Percentiles rank a stretch among this genome's conserved stretches.
Evolutionary conservation across 2,113 vertebrate genomes (phyloP).

Genomic region (Larimichthys crocea): DNA sequence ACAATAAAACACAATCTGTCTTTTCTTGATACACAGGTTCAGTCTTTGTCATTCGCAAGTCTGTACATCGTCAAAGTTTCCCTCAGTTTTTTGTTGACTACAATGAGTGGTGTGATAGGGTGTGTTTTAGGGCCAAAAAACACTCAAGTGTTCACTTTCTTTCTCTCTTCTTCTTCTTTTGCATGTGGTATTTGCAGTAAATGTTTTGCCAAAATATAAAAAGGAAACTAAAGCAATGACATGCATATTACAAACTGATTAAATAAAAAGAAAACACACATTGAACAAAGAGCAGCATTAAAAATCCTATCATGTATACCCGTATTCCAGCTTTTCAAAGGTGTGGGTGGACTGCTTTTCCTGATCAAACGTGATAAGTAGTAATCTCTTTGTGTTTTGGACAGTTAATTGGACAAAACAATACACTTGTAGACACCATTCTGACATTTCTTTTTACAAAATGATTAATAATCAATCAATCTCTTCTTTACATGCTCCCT

Average conservation of each 20-base stretch:
- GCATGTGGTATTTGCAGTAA: neutral
- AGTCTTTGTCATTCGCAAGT: neutral
- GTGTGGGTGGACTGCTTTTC: neutral
- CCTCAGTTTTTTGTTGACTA: neutral
- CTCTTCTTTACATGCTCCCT: neutral
- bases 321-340: neutral
- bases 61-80: constrained; percentile 5
- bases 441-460: neutral
- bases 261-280: neutral
- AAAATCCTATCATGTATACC: neutral
- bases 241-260: neutral
- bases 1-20: neutral
- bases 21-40: constrained; percentile 9
- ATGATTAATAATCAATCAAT: neutral
- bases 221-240: neutral
- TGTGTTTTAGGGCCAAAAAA: neutral
- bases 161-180: neutral
- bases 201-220: neutral
- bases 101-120: neutral
- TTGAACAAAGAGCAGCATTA: neutral
- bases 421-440: neutral
- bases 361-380: neutral
- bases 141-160: neutral
- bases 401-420: neutral
- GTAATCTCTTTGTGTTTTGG: neutral